A percentile compares a stretch with the other conserved stretches of the same genome.
phyloP scores from a whole-genome alignment of 2,113 vertebrate species.

The Hepsetus odoe region DNA sequence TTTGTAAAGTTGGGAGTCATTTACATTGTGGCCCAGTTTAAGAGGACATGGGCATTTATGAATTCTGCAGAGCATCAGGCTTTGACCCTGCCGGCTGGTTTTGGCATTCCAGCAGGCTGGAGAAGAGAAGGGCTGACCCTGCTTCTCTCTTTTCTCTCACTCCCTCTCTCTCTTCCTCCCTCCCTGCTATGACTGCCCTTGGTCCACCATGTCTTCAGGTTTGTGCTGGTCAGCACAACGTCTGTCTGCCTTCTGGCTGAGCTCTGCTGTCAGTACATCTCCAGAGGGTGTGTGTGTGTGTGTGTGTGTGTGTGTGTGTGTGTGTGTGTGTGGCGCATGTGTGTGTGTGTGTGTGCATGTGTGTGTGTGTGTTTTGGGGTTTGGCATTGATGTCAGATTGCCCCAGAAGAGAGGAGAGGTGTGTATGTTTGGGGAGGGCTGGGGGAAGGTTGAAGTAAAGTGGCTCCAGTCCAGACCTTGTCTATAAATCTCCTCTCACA shows the following conservation, averaged over 20 bases:
- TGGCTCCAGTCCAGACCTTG: constrained; percentile 79
- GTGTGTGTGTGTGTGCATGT: neutral
- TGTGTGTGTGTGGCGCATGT: too few species aligned
- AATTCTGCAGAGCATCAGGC: constrained; percentile 57
- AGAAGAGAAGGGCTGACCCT: constrained; percentile 65
- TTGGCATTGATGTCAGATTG: constrained; percentile 52
- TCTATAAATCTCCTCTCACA: constrained; percentile 63
- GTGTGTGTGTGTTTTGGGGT: neutral
- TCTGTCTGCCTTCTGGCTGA: constrained; percentile 71
- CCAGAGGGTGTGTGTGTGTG: constrained; percentile 58
- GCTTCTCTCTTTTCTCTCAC: constrained; percentile 45
- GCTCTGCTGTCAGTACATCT: constrained; percentile 63
- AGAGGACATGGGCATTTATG: constrained; percentile 39
- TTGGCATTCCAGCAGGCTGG: constrained; percentile 76
- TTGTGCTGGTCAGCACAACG: constrained; percentile 80
- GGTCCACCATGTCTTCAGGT: constrained; percentile 65
- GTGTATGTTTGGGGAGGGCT: constrained; percentile 45
- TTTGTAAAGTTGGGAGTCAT: constrained; percentile 43
- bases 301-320: constrained; percentile 49
- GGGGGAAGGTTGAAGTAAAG: constrained; percentile 63
- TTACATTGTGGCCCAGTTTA: constrained; percentile 24
- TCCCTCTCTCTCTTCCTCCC: constrained; percentile 40
- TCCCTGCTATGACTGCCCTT: constrained; percentile 69
- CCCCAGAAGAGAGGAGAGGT: constrained; percentile 44
- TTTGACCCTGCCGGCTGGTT: constrained; percentile 78